Evolutionary conservation across 2,888 invertebrate genomes (phyloP), one percentile per base, ranked within the genome.

Genomic region (Heliconius hortense): DNA sequence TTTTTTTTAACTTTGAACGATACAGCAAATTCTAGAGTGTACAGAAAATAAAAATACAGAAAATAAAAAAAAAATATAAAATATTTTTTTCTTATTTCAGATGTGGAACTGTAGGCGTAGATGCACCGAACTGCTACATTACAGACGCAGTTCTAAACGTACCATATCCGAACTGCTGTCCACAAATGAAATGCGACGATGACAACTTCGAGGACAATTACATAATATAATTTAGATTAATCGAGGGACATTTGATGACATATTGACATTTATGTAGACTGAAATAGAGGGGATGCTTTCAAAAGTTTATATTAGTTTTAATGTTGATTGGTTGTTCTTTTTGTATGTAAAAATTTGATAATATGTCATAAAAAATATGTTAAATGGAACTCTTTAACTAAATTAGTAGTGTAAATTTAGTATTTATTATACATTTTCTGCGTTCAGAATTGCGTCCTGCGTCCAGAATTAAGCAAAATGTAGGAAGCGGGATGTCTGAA

Each of bases 81-180:
- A 63, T 7, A 15, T 63, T 76, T 78, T 78, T 31, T 74, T 78
- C 76, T 35, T 68, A 77, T 88, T 88, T 2, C 86, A 93, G 93
- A 79, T 93, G 92, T 77, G 90, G 88, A 0, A 26, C 73, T 0
- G 82, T 88, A 0, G 3, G 0, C 4, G 83, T 85, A 0, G 76
- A 82, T 0, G 87, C 88, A 35, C 80, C 81, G 0, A 84, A 87
- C 21, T 91, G 92, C 75, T 77, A 86, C 78, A 56, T 84, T 15
- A 88, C 88, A 7, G 82, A 85, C 0, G 76, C 11, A 53, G 89
- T 92, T 66, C 75, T 81, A 1, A 87, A 82, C 24, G 86, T 84
- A 76, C 86, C 88, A 0, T 88, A 92, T 75, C 92, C 92, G 0
- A 73, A 78, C 2, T 92, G 92, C 79, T 92, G 92, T 81, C 84